Percentiles rank a stretch among this genome's conserved stretches.
Conservation (phyloP, 2,797 vertebrate genomes). For the Lepidocolaptes lacrymiger region DNA sequence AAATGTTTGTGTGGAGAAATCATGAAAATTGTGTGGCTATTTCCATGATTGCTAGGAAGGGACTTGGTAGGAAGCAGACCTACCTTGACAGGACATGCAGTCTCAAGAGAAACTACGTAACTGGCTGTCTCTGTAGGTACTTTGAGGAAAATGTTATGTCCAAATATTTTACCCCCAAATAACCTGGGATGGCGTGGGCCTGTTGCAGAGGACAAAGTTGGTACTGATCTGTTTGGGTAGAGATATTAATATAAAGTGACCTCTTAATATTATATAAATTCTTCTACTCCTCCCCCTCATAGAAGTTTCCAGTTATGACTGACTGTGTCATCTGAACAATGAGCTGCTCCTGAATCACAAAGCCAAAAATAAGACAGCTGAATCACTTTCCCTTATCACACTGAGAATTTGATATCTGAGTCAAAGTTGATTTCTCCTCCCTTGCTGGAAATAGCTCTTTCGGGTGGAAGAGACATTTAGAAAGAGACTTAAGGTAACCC, state of each 20-base stretch:
- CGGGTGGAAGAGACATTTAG: neutral
- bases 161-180: neutral
- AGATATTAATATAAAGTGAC: neutral
- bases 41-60: neutral
- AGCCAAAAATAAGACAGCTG: constrained; percentile 59
- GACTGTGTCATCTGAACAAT: constrained; percentile 39
- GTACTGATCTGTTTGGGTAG: neutral
- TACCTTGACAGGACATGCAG: neutral
- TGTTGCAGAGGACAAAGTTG: neutral
- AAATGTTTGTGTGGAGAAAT: neutral
- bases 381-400: constrained; percentile 54
- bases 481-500: neutral
- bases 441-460: constrained; percentile 55
- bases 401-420: constrained; percentile 35
- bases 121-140: neutral
- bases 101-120: neutral
- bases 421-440: constrained; percentile 46
- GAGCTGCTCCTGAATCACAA: constrained; percentile 49
- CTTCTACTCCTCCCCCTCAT: neutral
- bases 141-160: neutral
- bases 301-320: constrained; percentile 18
- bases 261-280: constrained; percentile 44
- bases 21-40: neutral
- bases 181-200: neutral
- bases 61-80: neutral